Evolutionary conservation across 2,113 vertebrate genomes (phyloP), one percentile per base, ranked within the genome.

Genomic region (Passerina amoena): DNA sequence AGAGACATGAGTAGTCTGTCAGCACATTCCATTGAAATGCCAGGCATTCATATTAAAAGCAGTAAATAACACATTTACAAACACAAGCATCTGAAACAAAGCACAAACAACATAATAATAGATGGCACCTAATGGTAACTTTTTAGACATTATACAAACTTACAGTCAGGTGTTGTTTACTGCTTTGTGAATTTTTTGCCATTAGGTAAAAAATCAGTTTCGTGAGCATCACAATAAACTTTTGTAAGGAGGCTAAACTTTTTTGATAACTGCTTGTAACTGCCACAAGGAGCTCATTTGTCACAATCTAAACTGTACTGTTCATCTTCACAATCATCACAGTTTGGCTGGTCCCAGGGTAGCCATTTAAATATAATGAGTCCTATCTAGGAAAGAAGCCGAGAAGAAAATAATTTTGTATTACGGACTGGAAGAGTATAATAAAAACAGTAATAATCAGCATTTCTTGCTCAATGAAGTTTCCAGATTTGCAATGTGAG

Each of bases 61-160:
- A 92, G 33, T 92, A 96, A 96, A 96, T 90, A 94, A 94, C 88
- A 38, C 71, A 81, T 86, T 84, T 90, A 72, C 60, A 68, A 93
- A 92, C 33, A 66, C 6, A 60, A 60, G 12, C 38, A 30, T 37
- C 76, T 93, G 90, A 94, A 94, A 93, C 69, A 90, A 94, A 94
- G 45, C 82, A 57, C 48, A 71, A 86, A 75, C 53, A 87, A 61
- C 82, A 53, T 9, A 83, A 50, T 81, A 81, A 64, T 63, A 80
- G 70, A 75, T 81, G 60, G 61, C 79, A 90, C 20, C 9, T 56
- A 70, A 69, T 53, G 63, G 50, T 56, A 81, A 47, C 9, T 84
- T 80, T 87, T 61, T 47, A 63, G 64, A 57, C 59, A 37, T 79
- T 54, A 64, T 2, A 1, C 75, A 78, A 86, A 90, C 18, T 78